Conservation (phyloP, 2,797 vertebrate species). For the Molossus molossus region DNA sequence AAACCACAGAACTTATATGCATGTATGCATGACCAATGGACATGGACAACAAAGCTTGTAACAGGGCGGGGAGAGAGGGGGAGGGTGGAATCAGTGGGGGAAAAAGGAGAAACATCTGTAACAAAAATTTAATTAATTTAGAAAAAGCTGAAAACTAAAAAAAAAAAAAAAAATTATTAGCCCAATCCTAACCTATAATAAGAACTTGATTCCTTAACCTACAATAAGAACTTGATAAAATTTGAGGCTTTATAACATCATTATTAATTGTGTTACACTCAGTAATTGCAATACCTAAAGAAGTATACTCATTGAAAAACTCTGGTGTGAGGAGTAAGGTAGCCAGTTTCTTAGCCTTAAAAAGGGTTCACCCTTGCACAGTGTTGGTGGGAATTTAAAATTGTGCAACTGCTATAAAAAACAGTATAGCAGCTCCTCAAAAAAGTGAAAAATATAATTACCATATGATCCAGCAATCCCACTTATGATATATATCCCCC, state of each 20-base stretch:
- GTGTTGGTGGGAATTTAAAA: background rate
- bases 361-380: background rate
- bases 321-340: background rate
- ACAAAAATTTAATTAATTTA: too few species aligned
- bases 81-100: too few species aligned
- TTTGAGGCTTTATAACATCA: background rate
- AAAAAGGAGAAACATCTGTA: too few species aligned
- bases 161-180: background rate
- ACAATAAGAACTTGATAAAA: background rate
- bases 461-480: background rate
- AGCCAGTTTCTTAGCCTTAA: background rate
- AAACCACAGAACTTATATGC: too few species aligned
- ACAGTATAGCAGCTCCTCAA: background rate
- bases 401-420: background rate
- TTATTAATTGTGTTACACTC: conserved; percentile 7
- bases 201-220: background rate
- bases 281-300: background rate
- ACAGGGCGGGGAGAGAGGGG: too few species aligned
- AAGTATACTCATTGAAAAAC: background rate
- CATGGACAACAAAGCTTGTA: too few species aligned
- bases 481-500: background rate
- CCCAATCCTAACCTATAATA: background rate
- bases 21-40: too few species aligned
- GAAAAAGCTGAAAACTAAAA: too few species aligned
- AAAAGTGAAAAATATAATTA: background rate